Conservation (phyloP, 2,797 vertebrate species). For the Pitangus sulphuratus region DNA sequence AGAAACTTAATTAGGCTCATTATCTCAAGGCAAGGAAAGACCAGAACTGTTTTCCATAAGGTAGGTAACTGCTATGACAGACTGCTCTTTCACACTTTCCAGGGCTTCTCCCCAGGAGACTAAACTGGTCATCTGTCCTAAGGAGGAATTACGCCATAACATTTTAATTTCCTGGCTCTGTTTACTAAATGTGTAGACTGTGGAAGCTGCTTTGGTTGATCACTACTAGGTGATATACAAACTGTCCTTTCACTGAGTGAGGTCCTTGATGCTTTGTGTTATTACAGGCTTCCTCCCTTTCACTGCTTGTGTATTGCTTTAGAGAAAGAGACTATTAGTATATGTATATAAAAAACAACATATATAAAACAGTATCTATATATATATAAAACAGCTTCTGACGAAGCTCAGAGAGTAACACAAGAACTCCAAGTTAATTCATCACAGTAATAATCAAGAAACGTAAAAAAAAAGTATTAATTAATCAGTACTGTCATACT, state of each 20-base stretch:
- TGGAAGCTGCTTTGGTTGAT: not conserved
- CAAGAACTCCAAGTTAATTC: not conserved
- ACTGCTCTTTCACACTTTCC: conserved; percentile 29
- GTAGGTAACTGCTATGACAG: not conserved
- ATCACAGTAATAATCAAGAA: not conserved
- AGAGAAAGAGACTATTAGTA: not conserved
- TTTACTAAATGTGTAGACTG: not conserved
- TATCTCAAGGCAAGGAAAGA: not conserved
- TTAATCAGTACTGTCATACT: not conserved
- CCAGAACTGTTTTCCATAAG: not conserved
- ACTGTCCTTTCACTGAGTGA: not conserved
- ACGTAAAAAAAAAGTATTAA: not conserved
- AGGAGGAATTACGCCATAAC: not conserved
- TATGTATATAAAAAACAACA: not conserved
- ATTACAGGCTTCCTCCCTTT: not conserved
- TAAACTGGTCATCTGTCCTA: conserved; percentile 50
- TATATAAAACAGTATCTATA: not conserved
- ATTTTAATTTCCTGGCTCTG: conserved; percentile 14
- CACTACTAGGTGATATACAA: not conserved
- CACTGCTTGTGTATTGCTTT: not conserved
- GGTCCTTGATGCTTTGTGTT: not conserved
- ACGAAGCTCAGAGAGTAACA: not conserved
- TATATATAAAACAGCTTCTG: not conserved
- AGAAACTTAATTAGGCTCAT: not conserved
- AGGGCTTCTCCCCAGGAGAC: not conserved